Conservation (phyloP, 30 jellyfish, hydroid and myxozoan species). For the Sanderia malayensis region DNA sequence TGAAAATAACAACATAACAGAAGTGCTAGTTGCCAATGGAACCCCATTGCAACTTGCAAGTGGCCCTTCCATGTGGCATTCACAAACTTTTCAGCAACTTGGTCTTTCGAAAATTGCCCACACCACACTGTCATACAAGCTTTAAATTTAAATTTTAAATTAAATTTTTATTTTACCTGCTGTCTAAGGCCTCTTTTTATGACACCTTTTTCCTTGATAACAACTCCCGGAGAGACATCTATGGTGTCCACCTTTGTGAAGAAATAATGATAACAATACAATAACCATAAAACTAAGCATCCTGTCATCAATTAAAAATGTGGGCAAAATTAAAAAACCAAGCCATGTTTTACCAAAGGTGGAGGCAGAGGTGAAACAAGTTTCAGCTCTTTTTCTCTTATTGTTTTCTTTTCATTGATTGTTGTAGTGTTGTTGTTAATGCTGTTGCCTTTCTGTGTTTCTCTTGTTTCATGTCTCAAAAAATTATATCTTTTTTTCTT, state of each 20-base stretch:
- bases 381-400: slow-evolving; percentile 33
- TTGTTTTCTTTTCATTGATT: slow-evolving; percentile 5
- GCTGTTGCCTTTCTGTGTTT: not conserved
- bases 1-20: not conserved
- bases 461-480: slow-evolving; percentile 24
- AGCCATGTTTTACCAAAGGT: slow-evolving; percentile 66
- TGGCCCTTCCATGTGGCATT: too few relatives aligned
- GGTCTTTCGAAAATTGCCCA: too few relatives aligned
- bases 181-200: slow-evolving; percentile 63
- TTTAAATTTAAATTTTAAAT: too few relatives aligned
- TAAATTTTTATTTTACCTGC: too few relatives aligned
- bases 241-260: slow-evolving; percentile 75
- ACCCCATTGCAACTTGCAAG: too few relatives aligned
- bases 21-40: too few relatives aligned
- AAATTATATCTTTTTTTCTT: slow-evolving; percentile 51
- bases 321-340: not conserved
- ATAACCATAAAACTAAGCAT: not conserved
- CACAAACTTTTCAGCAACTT: too few relatives aligned
- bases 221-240: slow-evolving; percentile 74
- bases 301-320: not conserved
- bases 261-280: not conserved
- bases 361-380: slow-evolving; percentile 76
- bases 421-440: not conserved
- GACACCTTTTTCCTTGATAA: slow-evolving; percentile 71
- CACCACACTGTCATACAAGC: too few relatives aligned